A percentile compares a stretch with the other conserved stretches of the same genome.
phyloP scores from a whole-genome alignment of 2,888 invertebrate species.

The Trileptium ribeirensis region DNA sequence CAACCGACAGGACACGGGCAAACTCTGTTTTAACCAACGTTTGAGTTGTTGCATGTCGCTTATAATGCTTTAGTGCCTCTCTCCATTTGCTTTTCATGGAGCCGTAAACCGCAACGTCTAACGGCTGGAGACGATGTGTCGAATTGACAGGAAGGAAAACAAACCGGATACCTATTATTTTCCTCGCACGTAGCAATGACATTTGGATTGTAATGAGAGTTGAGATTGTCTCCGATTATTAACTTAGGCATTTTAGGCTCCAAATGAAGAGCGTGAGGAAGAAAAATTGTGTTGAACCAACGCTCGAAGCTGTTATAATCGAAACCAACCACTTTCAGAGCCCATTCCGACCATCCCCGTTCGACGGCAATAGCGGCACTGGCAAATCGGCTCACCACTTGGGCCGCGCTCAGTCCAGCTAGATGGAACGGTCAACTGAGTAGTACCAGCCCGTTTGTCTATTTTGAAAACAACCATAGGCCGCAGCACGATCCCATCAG shows the following conservation, averaged over 20 bases:
- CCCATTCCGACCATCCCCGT: background rate
- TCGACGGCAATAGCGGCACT: background rate
- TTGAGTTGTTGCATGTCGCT: background rate
- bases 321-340: background rate
- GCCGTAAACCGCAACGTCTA: conserved; percentile 36
- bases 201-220: background rate
- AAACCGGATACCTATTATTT: conserved; percentile 4
- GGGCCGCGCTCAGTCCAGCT: background rate
- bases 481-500: background rate
- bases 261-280: background rate
- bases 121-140: conserved; percentile 36
- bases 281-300: background rate
- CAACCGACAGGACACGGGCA: background rate
- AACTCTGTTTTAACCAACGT: background rate
- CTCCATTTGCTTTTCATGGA: too few relatives aligned
- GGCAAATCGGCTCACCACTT: background rate
- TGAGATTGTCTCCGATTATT: background rate
- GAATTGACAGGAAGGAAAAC: conserved; percentile 34
- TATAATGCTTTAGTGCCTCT: too few relatives aligned
- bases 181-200: background rate
- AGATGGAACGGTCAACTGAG: background rate
- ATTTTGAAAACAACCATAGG: conserved; percentile 3
- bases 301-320: background rate
- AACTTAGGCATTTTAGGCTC: background rate
- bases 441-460: background rate